A percentile compares a stretch with the other conserved stretches of the same genome.
phyloP scores from a whole-genome alignment of 2,113 vertebrate genomes.

The Acrocephalus arundinaceus region DNA sequence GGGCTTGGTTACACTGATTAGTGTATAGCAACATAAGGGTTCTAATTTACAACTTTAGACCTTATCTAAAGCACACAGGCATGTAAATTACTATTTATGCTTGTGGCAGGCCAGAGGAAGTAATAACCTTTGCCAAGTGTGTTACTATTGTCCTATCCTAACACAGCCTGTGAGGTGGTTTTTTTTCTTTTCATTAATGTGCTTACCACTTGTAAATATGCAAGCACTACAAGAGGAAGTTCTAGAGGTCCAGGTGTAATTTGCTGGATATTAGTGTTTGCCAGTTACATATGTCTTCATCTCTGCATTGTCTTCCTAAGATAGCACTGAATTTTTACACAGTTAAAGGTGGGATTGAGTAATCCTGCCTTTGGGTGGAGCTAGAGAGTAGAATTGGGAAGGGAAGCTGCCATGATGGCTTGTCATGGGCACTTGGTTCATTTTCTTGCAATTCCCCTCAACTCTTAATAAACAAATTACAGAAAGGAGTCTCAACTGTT shows the following conservation, averaged over 20 bases:
- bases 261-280: background rate
- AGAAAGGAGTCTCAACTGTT: background rate
- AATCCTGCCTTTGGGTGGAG: background rate
- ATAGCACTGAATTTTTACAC: background rate
- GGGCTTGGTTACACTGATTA: background rate
- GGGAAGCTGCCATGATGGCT: rapidly evolving
- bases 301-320: background rate
- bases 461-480: background rate
- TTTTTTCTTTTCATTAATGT: background rate
- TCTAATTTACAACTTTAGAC: background rate
- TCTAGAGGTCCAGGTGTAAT: background rate
- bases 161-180: background rate
- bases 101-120: background rate
- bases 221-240: background rate
- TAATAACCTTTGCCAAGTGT: background rate
- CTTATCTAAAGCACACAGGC: background rate
- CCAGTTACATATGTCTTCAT: background rate
- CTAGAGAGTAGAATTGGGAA: background rate
- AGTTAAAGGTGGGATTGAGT: background rate
- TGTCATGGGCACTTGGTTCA: rapidly evolving
- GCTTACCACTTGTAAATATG: background rate
- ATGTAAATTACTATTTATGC: background rate
- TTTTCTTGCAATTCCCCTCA: background rate
- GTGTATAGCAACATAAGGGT: background rate
- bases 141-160: background rate